These are phyloP conservation scores for Bombus breviceps DNA, from an alignment of 1,140 invertebrate species.

Conservation along the genomic window DNA sequence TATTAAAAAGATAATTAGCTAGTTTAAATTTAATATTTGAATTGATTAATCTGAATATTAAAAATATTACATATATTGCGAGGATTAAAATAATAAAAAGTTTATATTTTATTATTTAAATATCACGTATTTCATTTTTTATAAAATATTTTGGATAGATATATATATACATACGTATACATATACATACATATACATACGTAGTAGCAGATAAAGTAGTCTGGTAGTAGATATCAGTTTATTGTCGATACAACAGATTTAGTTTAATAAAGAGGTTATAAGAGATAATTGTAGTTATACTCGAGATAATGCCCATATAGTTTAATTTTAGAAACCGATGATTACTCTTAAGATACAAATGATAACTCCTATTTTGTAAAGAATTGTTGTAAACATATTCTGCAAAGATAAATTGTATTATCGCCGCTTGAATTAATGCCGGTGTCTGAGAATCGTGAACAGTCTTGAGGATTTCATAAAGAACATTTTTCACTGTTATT, in stretches of 20 bases:
- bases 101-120: neutral
- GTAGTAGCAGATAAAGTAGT: no score
- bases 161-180: neutral
- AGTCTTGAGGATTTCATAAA: neutral
- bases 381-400: neutral
- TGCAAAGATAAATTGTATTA: neutral
- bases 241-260: neutral
- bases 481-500: neutral
- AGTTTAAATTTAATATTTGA: no score
- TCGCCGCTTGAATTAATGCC: neutral
- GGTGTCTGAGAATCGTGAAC: neutral
- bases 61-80: neutral
- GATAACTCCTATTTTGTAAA: neutral
- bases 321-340: conserved; percentile 13
- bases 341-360: neutral
- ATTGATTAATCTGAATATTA: neutral
- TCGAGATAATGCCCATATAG: neutral
- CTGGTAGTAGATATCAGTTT: neutral
- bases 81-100: neutral
- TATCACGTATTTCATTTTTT: neutral
- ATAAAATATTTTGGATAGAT: neutral
- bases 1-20: neutral
- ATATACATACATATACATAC: neutral
- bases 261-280: neutral
- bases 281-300: neutral